Evolutionary conservation across 2,888 invertebrate species (phyloP).

Genomic region (Deilephila elpenor): DNA sequence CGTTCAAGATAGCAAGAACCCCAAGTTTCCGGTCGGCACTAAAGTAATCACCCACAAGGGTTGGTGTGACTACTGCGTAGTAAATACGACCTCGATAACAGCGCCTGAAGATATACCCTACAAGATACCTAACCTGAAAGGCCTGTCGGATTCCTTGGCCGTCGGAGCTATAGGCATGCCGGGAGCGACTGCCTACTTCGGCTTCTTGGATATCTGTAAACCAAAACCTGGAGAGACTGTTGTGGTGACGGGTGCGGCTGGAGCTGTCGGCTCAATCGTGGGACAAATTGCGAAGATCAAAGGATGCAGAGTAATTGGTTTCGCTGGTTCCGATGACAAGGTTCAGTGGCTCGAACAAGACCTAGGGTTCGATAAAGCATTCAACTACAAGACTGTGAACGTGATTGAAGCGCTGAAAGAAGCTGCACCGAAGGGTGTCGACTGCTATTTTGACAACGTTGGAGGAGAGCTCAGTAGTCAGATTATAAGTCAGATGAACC

Average conservation of each 20-base stretch:
- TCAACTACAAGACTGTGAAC: constrained; percentile 87
- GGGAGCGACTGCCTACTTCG: constrained; percentile 88
- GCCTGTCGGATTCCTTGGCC: constrained; percentile 75
- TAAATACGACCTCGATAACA: constrained; percentile 35
- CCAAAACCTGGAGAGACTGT: constrained; percentile 88
- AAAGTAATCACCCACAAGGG: constrained; percentile 85
- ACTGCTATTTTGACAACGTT: constrained; percentile 91
- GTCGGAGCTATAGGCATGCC: constrained; percentile 87
- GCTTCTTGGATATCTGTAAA: constrained; percentile 86
- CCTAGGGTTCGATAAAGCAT: constrained; percentile 87
- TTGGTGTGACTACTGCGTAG: constrained; percentile 84
- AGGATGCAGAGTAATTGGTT: constrained; percentile 85
- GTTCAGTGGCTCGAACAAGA: constrained; percentile 84
- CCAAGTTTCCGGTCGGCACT: constrained; percentile 84
- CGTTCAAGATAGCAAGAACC: constrained; percentile 63
- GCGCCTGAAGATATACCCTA: constrained; percentile 39
- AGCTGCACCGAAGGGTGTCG: constrained; percentile 86
- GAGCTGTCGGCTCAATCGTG: constrained; percentile 88
- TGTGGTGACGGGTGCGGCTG: constrained; percentile 88
- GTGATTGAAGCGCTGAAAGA: constrained; percentile 78
- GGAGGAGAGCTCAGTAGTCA: constrained; percentile 86
- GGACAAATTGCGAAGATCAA: constrained; percentile 90
- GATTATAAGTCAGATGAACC: constrained; percentile 85
- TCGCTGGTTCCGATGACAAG: constrained; percentile 88
- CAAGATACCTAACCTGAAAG: constrained; percentile 79